Base-by-base conservation (phyloP, 2,888 invertebrate species). In the Lasioglossum vierecki region DNA sequence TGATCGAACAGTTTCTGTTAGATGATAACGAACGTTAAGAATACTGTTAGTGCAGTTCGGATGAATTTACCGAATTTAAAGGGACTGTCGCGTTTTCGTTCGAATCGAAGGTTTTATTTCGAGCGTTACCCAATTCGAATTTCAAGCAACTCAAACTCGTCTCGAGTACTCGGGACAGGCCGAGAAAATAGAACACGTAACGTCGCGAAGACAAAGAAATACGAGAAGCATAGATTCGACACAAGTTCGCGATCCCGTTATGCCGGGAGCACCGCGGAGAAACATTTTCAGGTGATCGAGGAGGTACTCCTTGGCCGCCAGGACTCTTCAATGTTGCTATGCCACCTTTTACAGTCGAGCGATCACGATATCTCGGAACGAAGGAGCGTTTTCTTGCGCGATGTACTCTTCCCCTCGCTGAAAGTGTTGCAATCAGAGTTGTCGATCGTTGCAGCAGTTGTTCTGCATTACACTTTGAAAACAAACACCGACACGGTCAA, bases 221-320 rank as follows among this genome's bases (percentile, higher is more conserved):
- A 79, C 79, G 85, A 88, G 80, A 81, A 88, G 74, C 87, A 83
- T 91, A 88, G 91, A 90, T 88, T 92, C 88, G 88, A 88, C 91
- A 89, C 85, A 89, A 90, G 92, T 91, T 91, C 90, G 88, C 82
- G 85, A 89, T 92, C 91, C 92, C 92, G 92, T 92, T 92, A 92
- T 87, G 81, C 80, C 76, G 87, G 87, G 88, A 91, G 86, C 82
- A 88, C 79, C 73, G 68, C 81, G 79, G 75, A 75, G 80, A 80
- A 89, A 87, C 80, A 84, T 90, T 91, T 91, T 90, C 91, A 90
- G 83, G 82, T 86, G 88, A 90, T 91, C 84, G 88, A 84, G 68
- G 68, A 68, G 82, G 82, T 82, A 79, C 79, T 80, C 71, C 82
- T 83, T 78, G 77, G 75, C 72, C 82, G 86, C 83, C 87, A 87